Conservation (phyloP, 2,797 vertebrate species). For the Silurus aristotelis region DNA sequence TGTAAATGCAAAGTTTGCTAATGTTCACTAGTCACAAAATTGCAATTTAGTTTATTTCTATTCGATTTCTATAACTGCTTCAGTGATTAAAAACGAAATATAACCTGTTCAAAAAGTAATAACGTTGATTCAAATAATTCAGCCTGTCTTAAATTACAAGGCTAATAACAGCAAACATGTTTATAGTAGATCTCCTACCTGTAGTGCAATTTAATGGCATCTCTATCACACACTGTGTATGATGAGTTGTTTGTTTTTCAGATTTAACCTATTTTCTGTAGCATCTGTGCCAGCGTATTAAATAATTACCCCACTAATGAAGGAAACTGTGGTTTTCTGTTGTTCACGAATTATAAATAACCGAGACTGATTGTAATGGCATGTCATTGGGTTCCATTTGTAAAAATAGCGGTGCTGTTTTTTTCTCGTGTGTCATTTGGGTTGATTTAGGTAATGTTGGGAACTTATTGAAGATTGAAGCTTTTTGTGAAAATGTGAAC, state of each 20-base stretch:
- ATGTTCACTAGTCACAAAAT: too few species aligned
- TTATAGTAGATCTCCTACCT: background rate
- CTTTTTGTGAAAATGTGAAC: background rate
- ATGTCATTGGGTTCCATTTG: background rate
- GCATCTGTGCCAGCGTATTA: background rate
- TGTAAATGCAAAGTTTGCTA: too few species aligned
- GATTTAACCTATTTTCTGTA: background rate
- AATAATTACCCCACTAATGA: background rate
- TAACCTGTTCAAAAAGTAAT: too few species aligned
- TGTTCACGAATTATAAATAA: background rate
- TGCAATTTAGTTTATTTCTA: too few species aligned
- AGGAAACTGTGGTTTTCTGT: background rate
- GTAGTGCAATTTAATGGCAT: background rate
- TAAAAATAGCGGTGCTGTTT: background rate
- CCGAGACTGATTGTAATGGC: background rate
- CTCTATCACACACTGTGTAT: background rate
- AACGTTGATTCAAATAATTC: background rate
- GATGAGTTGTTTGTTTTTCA: background rate
- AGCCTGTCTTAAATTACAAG: too few species aligned
- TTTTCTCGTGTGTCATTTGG: background rate
- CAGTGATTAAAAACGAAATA: too few species aligned
- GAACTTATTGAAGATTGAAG: background rate
- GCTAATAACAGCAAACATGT: too few species aligned
- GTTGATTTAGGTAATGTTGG: background rate
- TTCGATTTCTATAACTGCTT: too few species aligned